Percentiles rank a stretch among this genome's conserved stretches.
Conservation (phyloP, 2,797 vertebrate genomes). For the Anguilla obscura region DNA sequence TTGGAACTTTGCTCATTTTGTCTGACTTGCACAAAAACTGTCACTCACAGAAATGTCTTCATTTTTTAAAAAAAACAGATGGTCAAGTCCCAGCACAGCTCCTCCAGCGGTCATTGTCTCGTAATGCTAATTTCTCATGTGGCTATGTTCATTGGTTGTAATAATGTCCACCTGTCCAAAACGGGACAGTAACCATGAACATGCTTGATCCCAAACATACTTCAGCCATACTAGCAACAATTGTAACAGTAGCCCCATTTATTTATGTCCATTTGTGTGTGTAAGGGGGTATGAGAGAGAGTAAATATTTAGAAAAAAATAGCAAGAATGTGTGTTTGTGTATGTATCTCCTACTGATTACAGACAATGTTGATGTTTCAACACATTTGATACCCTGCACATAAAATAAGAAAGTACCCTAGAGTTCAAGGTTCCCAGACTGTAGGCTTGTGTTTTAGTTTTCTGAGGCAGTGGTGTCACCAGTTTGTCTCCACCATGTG, state of each 20-base stretch:
- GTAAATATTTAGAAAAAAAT: too few species aligned
- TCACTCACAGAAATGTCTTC: not conserved
- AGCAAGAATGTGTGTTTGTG: not conserved
- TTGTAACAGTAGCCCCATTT: not conserved
- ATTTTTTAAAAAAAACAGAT: too few species aligned
- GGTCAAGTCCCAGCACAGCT: not conserved
- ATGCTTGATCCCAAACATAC: not conserved
- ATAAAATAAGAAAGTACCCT: not conserved
- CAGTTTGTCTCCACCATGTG: too few species aligned
- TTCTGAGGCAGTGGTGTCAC: not conserved
- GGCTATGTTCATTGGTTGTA: not conserved
- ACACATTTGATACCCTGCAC: not conserved
- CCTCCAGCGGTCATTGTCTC: not conserved
- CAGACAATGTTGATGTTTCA: not conserved
- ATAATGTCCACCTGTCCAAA: not conserved
- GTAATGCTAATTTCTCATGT: not conserved
- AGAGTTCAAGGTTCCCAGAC: not conserved
- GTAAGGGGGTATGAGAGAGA: not conserved
- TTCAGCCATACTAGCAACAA: not conserved
- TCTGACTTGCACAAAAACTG: too few species aligned
- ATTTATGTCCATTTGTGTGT: not conserved
- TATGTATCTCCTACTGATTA: not conserved
- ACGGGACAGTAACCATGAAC: not conserved
- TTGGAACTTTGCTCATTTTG: not conserved
- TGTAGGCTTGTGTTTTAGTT: not conserved